Conservation (phyloP, 2,113 vertebrate genomes). For the Pristiophorus japonicus region DNA sequence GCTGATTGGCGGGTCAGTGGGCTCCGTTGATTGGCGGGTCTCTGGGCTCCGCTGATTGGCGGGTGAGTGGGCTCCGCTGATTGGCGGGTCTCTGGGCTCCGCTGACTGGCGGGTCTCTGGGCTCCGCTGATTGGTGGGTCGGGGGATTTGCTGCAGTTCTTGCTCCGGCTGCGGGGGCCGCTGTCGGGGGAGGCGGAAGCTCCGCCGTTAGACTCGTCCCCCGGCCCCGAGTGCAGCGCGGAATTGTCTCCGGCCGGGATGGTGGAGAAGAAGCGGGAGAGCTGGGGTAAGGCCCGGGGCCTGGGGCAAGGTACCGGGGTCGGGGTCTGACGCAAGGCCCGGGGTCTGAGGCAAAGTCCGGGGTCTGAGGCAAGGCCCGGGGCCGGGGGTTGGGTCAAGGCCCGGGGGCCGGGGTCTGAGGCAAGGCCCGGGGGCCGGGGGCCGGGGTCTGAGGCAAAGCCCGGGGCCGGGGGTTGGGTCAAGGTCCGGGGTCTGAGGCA, state of each 20-base stretch:
- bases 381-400: too few species aligned
- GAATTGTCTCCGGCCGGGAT: not conserved
- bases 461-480: not conserved
- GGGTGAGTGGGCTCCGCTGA: not conserved
- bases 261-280: constrained; percentile 24
- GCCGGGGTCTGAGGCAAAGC: too few species aligned
- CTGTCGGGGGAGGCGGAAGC: not conserved
- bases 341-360: too few species aligned
- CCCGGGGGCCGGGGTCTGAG: not conserved
- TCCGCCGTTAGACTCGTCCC: not conserved
- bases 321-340: too few species aligned
- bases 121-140: not conserved
- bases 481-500: not conserved
- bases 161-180: not conserved
- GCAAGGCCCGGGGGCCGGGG: not conserved
- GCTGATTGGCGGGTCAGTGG: too few species aligned
- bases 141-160: not conserved
- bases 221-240: not conserved
- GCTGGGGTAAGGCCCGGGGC: not conserved
- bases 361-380: not conserved
- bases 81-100: too few species aligned
- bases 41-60: not conserved
- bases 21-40: too few species aligned
- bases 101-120: not conserved
- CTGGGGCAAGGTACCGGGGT: too few species aligned